Conservation (phyloP, 2,113 vertebrate species). For the Andinoacara biseriatus region DNA sequence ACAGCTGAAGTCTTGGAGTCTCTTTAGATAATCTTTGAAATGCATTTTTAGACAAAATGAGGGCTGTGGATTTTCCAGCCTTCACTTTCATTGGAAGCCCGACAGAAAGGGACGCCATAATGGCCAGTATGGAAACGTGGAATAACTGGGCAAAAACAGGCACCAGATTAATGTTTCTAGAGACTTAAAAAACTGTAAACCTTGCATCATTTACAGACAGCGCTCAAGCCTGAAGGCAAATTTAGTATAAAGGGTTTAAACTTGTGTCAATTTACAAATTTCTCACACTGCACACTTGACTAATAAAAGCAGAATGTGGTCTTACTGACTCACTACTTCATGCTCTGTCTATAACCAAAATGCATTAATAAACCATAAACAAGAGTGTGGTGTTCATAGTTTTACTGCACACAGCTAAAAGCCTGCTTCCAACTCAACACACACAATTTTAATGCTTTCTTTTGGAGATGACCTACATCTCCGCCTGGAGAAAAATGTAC, state of each 20-base stretch:
- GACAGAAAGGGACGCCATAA: background rate
- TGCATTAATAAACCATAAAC: too few species aligned
- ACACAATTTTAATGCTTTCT: too few species aligned
- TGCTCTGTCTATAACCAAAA: too few species aligned
- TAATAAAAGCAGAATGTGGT: background rate
- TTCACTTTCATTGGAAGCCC: background rate
- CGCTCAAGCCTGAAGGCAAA: background rate
- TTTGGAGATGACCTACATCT: too few species aligned
- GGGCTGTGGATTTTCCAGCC: background rate
- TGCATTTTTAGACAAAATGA: constrained; percentile 1
- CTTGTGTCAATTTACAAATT: background rate
- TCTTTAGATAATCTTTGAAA: constrained; percentile 25
- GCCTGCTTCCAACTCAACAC: too few species aligned
- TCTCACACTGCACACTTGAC: background rate
- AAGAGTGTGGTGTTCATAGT: background rate
- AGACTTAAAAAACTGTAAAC: background rate
- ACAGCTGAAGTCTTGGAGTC: background rate
- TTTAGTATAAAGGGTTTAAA: background rate
- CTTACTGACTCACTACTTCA: background rate
- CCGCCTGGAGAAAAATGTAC: too few species aligned
- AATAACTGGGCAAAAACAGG: background rate
- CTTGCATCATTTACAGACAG: background rate
- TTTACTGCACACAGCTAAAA: background rate
- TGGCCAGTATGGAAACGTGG: background rate
- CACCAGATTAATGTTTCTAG: background rate